Conservation (phyloP, 2,888 invertebrate species). For the Ecdyonurus torrentis region DNA sequence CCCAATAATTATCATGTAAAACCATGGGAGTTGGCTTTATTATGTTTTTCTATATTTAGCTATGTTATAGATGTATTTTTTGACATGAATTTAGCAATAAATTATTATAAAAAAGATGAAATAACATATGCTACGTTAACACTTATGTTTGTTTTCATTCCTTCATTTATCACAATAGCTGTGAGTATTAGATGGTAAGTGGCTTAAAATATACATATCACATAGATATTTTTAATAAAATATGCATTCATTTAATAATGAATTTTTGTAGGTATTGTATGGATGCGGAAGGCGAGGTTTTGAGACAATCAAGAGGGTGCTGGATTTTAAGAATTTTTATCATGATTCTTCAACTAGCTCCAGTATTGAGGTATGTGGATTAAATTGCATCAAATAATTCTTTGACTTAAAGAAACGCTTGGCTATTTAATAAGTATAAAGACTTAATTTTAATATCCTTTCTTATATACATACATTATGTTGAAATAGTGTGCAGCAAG, state of each 20-base stretch:
- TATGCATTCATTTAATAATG: no score
- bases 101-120: constrained; percentile 38
- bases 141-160: constrained; percentile 48
- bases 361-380: constrained; percentile 49
- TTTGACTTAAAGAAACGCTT: no score
- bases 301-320: constrained; percentile 39
- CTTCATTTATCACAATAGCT: constrained; percentile 55
- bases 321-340: constrained; percentile 41
- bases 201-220: constrained; percentile 9
- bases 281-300: constrained; percentile 32
- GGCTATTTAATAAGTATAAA: no score
- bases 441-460: no score
- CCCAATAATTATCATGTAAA: constrained; percentile 39
- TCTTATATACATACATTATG: no score
- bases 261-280: constrained; percentile 34
- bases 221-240: no score
- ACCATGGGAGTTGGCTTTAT: constrained; percentile 44
- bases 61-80: constrained; percentile 50
- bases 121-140: constrained; percentile 49
- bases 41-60: constrained; percentile 45
- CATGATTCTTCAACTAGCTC: constrained; percentile 52
- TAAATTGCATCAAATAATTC: no score
- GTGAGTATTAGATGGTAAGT: constrained; percentile 58
- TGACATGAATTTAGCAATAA: constrained; percentile 50
- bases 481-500: no score